Evolutionary conservation across 2,888 invertebrate species (phyloP), one percentile per base, ranked within the genome.

Genomic region (Platypus cylindrus): DNA sequence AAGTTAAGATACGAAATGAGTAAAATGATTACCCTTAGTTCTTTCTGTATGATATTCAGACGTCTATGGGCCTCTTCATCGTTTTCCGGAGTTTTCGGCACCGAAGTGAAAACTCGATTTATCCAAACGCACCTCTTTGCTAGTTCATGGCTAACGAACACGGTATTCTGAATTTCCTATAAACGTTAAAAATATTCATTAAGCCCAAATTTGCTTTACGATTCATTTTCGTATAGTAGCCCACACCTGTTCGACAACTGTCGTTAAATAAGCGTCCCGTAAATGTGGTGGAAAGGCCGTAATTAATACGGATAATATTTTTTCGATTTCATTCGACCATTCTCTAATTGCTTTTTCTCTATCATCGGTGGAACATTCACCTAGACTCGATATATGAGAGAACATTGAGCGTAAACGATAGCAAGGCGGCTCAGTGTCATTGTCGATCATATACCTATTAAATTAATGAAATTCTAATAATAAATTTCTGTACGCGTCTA

Each of bases 41-140:
- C 79, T 47, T 72, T 70, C 59, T 82, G 81, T 47, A 84, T 60
- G 50, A 73, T 75, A 44, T 73, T 72, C 9, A 83, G 66, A 39
- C 83, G 58, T 25, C 82, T 65, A 53, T 73, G 69, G 41, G 79
- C 70, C 61, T 84, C 83, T 16, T 67, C 64, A 31, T 77, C 74
- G 42, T 67, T 66, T 7, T 69, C 68, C 25, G 71, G 71, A 14
- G 67, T 66, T 44, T 65, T 67, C 3, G 70, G 71, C 3, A 72
- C 71, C 17, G 66, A 66, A 9, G 62, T 65, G 50, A 64, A 67
- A 4, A 66, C 65, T 30, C 80, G 70, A 48, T 78, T 78, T 56
- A 83, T 70, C 84, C 85, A 85, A 51, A 85, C 72, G 53, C 83
- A 83, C 36, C 82, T 70, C 47, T 80, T 74, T 2, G 82, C 80